Evolutionary conservation across 2,888 invertebrate species (phyloP), one percentile per base, ranked within the genome.

Genomic region (Parnassius orleans): DNA sequence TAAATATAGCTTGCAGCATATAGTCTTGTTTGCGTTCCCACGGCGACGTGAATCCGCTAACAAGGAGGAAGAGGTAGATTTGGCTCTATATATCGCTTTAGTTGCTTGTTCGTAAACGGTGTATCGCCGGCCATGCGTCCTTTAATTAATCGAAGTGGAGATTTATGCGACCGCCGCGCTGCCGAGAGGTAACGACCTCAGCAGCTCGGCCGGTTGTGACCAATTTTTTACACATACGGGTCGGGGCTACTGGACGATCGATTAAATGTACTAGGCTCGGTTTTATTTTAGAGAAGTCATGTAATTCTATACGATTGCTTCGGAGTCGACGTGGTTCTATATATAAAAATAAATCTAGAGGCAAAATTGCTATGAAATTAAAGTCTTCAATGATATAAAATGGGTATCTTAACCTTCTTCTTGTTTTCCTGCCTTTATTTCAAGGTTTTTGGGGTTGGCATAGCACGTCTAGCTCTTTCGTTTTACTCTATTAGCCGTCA

Each of bases 111-210:
- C 15, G 12, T 48, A 48, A 14, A 10, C 48, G 14, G 14, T 14
- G 14, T 14, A 12, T 14, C 48, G 48, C 10, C 48, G 9, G 14
- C 48, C 14, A 10, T 14, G 7, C 11, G 55, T 47, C 55, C 55
- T 55, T 55, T 47, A 44, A 47, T 47, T 55, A 47, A 47, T 55
- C 19, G 24, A n/a, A 55, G 24, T 24, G 46, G 46, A 47, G 55
- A 55, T 55, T 55, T 19, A 55, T 47, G 44, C 46, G 55, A 47
- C 24, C 43, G 46, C 5, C 14, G 42, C 51, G 15, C 10, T 2
- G 46, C 9, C 48, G 14, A 14, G 48, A 48, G 48, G 14, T 48
- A 48, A 53, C 53, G 53, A 53, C 53, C 55, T 44, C 55, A 12
- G 55, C 10, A 9, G 14, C 12, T 15, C 3, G 46, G 24, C 14